Percentiles rank a stretch among this genome's conserved stretches.
phyloP scores from a whole-genome alignment of 2,797 vertebrate species.

The Sebastes glaucus region DNA sequence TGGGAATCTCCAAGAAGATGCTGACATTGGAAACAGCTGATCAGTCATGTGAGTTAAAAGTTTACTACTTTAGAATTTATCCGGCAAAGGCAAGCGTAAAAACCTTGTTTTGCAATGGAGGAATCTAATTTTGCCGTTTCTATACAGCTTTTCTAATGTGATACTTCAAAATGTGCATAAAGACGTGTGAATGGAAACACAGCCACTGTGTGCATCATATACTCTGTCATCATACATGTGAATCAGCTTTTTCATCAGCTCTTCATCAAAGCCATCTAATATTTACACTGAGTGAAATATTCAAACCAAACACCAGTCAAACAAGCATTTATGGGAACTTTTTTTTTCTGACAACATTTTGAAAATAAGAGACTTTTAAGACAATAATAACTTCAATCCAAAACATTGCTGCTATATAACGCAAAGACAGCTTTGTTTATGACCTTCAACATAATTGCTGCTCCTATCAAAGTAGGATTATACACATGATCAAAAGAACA shows the following conservation, averaged over 20 bases:
- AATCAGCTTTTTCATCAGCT: background rate
- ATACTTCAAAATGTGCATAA: no score
- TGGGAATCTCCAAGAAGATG: accelerated
- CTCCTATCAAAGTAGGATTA: background rate
- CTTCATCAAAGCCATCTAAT: background rate
- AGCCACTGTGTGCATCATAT: no score
- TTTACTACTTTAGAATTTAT: no score
- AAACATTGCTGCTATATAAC: background rate
- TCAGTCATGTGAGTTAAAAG: no score
- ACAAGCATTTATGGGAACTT: background rate
- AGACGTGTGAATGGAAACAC: no score
- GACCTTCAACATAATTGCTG: background rate
- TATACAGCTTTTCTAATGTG: no score
- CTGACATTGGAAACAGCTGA: no score
- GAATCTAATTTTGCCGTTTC: no score
- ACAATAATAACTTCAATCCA: background rate
- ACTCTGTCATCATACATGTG: background rate
- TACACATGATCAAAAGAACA: conserved; percentile 22
- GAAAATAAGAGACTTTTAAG: background rate
- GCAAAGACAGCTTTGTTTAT: background rate
- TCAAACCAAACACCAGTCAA: background rate
- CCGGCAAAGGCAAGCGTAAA: no score
- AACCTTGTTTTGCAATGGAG: no score
- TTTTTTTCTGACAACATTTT: background rate
- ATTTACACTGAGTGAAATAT: background rate